Conservation (phyloP, 2,888 invertebrate species). For the Anthophora plumipes region DNA sequence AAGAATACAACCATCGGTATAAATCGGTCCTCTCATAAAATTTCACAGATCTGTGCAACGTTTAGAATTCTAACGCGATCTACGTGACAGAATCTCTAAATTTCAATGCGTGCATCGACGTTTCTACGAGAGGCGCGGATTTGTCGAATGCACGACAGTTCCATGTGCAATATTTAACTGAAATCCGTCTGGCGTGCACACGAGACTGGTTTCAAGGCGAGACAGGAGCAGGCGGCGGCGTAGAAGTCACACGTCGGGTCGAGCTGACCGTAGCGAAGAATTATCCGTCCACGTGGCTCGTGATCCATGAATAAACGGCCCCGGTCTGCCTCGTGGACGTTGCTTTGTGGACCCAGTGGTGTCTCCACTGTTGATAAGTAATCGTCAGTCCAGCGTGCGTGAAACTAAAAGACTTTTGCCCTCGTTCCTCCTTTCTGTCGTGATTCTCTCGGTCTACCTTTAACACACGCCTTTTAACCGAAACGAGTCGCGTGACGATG, state of each 20-base stretch:
- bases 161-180: constrained; percentile 49
- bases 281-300: constrained; percentile 60
- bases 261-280: constrained; percentile 39
- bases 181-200: constrained; percentile 15
- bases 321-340: constrained; percentile 40
- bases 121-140: background rate
- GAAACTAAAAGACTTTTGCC: background rate
- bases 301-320: constrained; percentile 65
- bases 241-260: constrained; percentile 9
- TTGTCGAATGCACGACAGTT: background rate
- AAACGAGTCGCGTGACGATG: constrained; percentile 43
- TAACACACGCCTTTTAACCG: background rate
- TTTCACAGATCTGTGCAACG: no score
- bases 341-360: constrained; percentile 18
- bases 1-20: no score
- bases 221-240: constrained; percentile 16
- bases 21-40: no score
- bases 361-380: constrained; percentile 55
- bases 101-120: background rate
- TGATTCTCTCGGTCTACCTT: no score
- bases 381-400: constrained; percentile 30
- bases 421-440: background rate
- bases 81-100: no score
- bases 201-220: constrained; percentile 53
- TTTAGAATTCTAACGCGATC: no score